Conservation (phyloP, 1,140 invertebrate genomes). For the Macrobrachium rosenbergii region DNA sequence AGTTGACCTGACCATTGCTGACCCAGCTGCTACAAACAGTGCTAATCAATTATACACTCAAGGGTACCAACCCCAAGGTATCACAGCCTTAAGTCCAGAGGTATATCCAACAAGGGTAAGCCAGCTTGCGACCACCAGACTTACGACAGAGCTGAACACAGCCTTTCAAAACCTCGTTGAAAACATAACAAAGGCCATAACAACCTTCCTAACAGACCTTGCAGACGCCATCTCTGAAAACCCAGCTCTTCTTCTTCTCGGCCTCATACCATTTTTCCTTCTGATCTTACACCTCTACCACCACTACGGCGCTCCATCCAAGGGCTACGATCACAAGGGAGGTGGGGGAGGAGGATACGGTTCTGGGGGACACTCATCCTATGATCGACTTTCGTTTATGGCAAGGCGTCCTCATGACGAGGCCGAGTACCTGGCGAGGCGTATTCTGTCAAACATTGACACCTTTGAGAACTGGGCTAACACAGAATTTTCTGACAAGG, state of each 20-base stretch:
- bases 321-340: too few species aligned
- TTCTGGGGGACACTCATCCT: not conserved
- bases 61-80: not conserved
- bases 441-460: not conserved
- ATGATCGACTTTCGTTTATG: not conserved
- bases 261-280: constrained; percentile 34
- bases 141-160: not conserved
- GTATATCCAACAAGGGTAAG: not conserved
- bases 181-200: not conserved
- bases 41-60: not conserved
- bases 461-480: constrained; percentile 15
- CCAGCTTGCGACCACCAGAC: not conserved
- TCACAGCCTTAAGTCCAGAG: not conserved
- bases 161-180: not conserved
- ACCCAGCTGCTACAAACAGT: too few species aligned
- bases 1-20: too few species aligned
- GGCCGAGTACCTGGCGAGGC: constrained; percentile 8
- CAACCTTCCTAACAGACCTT: constrained; percentile 6
- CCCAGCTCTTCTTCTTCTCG: constrained; percentile 34
- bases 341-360: constrained; percentile 9
- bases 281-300: constrained; percentile 20
- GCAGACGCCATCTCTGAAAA: constrained; percentile 28
- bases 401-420: not conserved
- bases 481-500: not conserved
- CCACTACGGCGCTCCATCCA: not conserved